Percentiles rank a stretch among this genome's conserved stretches.
Evolutionary conservation across 2,888 invertebrate species (phyloP).

Genomic region (Spodoptera picta): DNA sequence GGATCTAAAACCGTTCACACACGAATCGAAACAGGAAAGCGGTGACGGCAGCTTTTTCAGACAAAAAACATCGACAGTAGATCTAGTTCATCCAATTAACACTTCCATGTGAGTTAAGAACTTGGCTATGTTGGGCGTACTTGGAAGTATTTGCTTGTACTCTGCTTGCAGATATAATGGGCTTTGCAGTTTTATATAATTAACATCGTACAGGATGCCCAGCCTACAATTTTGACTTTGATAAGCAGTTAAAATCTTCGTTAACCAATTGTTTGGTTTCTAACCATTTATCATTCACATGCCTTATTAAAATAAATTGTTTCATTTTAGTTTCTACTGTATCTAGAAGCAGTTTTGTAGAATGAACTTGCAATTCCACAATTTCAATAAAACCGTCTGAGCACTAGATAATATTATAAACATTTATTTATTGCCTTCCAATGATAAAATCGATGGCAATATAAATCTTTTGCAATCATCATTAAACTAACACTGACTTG

Average conservation of each 20-base stretch:
- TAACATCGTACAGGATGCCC: neutral
- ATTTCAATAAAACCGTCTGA: neutral
- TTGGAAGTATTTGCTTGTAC: constrained; percentile 15
- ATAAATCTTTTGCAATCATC: constrained; percentile 20
- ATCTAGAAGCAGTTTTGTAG: no score
- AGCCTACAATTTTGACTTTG: neutral
- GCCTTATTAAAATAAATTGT: no score
- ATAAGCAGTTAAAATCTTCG: neutral
- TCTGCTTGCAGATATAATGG: constrained; percentile 12
- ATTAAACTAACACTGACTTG: constrained; percentile 16
- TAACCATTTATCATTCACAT: no score
- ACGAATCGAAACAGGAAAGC: constrained; percentile 52
- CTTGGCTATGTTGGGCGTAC: constrained; percentile 9
- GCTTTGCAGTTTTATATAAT: constrained; percentile 5
- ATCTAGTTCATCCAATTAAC: constrained; percentile 66
- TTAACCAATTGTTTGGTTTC: no score
- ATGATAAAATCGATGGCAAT: constrained; percentile 1
- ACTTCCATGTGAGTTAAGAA: constrained; percentile 55
- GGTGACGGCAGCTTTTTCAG: constrained; percentile 47
- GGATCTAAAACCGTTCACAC: constrained; percentile 49
- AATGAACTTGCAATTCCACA: no score
- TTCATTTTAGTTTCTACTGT: no score
- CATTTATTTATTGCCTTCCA: constrained; percentile 8
- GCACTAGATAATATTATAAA: neutral
- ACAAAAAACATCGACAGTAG: constrained; percentile 48